Evolutionary conservation across 92 coral and sea anemone species (phyloP), one percentile per base, ranked within the genome.

Genomic region (Zoanthus sociatus): DNA sequence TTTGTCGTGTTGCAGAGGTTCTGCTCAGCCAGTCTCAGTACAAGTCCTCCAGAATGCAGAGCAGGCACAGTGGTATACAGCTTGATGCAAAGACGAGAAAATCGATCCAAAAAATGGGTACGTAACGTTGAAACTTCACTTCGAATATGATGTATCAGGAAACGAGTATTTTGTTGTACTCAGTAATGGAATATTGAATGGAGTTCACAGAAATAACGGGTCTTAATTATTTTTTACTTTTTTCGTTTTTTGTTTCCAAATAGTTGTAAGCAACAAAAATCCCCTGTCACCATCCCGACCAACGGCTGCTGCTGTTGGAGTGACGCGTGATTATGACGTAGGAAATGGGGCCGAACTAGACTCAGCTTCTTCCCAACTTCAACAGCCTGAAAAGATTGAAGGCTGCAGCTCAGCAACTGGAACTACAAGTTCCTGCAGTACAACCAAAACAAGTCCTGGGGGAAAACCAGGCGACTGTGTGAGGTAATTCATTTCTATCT

Each of bases 311-410:
- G 78, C 87, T 16, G 84, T 86, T 51, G 86, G 70, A 64, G 87
- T 90, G 16, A 88, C 94, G 26, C 92, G 96, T 70, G 93, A 94
- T 85, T 90, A 89, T 61, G 98, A 94, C 76, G 79, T 76, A 4
- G 95, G 95, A 16, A 88, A 90, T 58, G 91, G 94, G 55, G 94
- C 93, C 15, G 98, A 93, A 56, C 93, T 86, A 2, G 98, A 94
- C 89, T 79, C 92, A 75, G 86, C 50, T 74, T 71, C 83, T 30
- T 46, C 84, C 16, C 93, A 94, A 47, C 90, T 55, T 91, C 94
- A 91, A 71, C 88, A 91, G 84, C 98, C 98, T 12, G 94, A 94
- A 82, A 94, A 92, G 87, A 90, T 90, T 71, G 94, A 92, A 77
- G 90, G 86, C 54, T 58, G 77, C 17, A 30, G 64, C 45, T 55